Percentiles rank a stretch among this genome's conserved stretches.
phyloP scores from a whole-genome alignment of 1,140 invertebrate genomes.

The Sarcophaga peregrina region DNA sequence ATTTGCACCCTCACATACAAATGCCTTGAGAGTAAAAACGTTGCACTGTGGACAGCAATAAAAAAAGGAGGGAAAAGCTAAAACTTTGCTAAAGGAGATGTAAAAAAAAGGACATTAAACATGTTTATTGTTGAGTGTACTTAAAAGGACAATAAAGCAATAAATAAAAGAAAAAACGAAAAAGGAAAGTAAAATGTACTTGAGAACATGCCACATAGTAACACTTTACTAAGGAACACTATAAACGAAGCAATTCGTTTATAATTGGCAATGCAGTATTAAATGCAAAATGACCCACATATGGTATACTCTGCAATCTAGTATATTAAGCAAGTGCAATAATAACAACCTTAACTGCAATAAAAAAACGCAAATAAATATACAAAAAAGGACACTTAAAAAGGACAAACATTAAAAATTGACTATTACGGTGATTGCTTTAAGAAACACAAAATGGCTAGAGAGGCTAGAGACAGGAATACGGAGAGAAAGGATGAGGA shows the following conservation, averaged over 20 bases:
- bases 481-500: too few relatives aligned
- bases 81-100: too few relatives aligned
- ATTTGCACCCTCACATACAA: not conserved
- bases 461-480: too few relatives aligned
- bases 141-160: too few relatives aligned
- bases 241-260: too few relatives aligned
- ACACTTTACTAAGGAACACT: too few relatives aligned
- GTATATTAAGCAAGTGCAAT: not conserved
- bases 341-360: not conserved
- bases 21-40: not conserved
- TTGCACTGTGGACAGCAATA: not conserved
- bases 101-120: not conserved
- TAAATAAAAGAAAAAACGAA: not conserved
- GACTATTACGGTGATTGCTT: constrained; percentile 7
- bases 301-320: not conserved
- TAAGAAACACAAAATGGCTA: not conserved
- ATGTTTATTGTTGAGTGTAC: not conserved
- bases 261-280: too few relatives aligned
- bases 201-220: too few relatives aligned
- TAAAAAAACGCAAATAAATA: not conserved
- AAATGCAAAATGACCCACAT: too few relatives aligned
- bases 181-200: too few relatives aligned
- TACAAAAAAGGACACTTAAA: not conserved
- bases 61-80: not conserved
- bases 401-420: not conserved